These are phyloP conservation scores for Geotrypetes seraphini DNA, from an alignment of 2,797 vertebrate species.

Conservation along the genomic window DNA sequence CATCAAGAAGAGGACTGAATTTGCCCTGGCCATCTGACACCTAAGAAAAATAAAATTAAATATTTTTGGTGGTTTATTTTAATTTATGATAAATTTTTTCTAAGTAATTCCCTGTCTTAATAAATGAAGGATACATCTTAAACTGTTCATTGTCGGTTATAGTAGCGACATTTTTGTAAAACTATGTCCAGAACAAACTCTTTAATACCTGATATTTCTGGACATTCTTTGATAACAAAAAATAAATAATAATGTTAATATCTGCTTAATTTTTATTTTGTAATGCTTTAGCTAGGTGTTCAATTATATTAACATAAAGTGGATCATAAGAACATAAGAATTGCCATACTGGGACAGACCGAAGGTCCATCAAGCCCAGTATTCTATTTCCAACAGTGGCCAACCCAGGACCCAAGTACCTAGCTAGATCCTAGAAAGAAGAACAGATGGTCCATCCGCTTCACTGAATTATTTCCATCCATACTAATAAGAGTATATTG, in stretches of 20 bases:
- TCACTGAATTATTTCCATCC: too few species aligned
- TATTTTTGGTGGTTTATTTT: slow-evolving; percentile 19
- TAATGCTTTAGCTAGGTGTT: too few species aligned
- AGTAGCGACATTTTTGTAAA: slow-evolving; percentile 52
- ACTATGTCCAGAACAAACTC: slow-evolving; percentile 48
- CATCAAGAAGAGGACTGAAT: slow-evolving; percentile 41
- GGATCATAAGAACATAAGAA: too few species aligned
- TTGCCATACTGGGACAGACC: too few species aligned
- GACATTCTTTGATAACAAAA: slow-evolving; percentile 84
- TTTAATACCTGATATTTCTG: slow-evolving; percentile 74
- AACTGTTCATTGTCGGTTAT: slow-evolving; percentile 48
- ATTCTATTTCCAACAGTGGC: too few species aligned
- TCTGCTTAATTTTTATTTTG: too few species aligned
- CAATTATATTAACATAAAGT: too few species aligned
- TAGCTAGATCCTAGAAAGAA: too few species aligned
- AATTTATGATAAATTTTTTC: slow-evolving; percentile 41
- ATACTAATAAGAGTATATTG: too few species aligned
- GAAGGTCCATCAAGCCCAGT: too few species aligned
- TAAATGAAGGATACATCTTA: slow-evolving; percentile 50
- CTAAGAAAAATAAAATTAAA: slow-evolving; percentile 23
- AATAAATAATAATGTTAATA: slow-evolving; percentile 50
- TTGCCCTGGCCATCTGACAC: slow-evolving; percentile 39
- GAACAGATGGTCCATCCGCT: too few species aligned
- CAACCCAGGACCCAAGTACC: too few species aligned
- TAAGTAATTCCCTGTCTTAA: slow-evolving; percentile 47